phyloP scores from a whole-genome alignment of 2,888 invertebrate genomes.

The Drosophila paracracens region DNA sequence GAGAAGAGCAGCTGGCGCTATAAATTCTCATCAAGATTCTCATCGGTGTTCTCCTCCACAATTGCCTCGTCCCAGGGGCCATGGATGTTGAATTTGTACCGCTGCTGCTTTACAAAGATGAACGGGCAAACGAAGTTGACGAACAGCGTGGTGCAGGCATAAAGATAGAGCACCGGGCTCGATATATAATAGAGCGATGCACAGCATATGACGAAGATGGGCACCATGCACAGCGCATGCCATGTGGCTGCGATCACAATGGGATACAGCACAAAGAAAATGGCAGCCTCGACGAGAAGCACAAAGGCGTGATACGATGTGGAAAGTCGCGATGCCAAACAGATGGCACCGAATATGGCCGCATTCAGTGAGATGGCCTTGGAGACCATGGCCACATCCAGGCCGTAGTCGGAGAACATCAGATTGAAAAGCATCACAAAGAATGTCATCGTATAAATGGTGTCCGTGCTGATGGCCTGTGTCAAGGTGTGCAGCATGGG shows the following conservation, averaged over 20 bases:
- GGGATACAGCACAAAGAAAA: slow-evolving; percentile 95
- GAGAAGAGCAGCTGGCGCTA: slow-evolving; percentile 77
- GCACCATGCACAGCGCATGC: slow-evolving; percentile 86
- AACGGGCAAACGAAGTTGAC: slow-evolving; percentile 91
- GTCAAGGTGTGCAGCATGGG: slow-evolving; percentile 97
- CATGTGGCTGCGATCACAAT: slow-evolving; percentile 89
- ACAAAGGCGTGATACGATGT: slow-evolving; percentile 95
- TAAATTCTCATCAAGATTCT: slow-evolving; percentile 77
- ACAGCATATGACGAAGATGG: slow-evolving; percentile 86
- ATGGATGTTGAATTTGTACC: slow-evolving; percentile 95
- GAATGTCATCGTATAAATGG: slow-evolving; percentile 96
- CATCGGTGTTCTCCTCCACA: slow-evolving; percentile 86
- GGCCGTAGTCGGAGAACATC: slow-evolving; percentile 96
- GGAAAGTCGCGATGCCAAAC: slow-evolving; percentile 95
- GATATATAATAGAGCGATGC: slow-evolving; percentile 87
- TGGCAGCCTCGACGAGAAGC: slow-evolving; percentile 94
- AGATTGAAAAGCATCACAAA: slow-evolving; percentile 95
- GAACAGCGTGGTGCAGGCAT: slow-evolving; percentile 87
- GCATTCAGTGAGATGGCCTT: slow-evolving; percentile 97
- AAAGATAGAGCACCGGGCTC: slow-evolving; percentile 87
- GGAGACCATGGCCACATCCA: slow-evolving; percentile 93
- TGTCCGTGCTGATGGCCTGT: slow-evolving; percentile 98
- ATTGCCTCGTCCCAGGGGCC: slow-evolving; percentile 99
- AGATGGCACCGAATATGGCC: slow-evolving; percentile 97
- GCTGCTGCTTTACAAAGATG: slow-evolving; percentile 91